Base-by-base conservation (phyloP, 2,113 vertebrate genomes). In the Gopherus flavomarginatus region DNA sequence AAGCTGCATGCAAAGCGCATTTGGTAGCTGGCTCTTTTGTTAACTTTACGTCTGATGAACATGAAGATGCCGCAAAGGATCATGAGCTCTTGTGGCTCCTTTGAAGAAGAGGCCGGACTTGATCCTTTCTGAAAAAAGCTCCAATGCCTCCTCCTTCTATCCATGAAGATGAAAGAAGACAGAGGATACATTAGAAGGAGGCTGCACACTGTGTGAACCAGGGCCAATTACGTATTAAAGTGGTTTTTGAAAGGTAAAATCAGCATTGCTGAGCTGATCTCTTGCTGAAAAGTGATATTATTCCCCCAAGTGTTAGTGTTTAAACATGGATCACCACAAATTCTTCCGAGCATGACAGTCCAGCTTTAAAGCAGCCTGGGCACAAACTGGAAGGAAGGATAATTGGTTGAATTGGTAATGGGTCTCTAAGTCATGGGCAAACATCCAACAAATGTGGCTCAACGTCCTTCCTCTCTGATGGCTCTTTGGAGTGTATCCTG, bases 241-340 rank as follows among this genome's bases (percentile, higher is more conserved):
- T 1, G 1, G 5, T 1, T 11, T 93, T 95, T 95, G 90, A 22
- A 22, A 54, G 53, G 53, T 22, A 54, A 54, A 90, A 77, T 7
- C 38, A 72, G 6, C 3, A 1, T 80, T 85, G 93, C 69, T 1
- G 29, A 27, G 59, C 0, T 86, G 91, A 95, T 93, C 93, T 81
- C 11, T 78, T 85, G 86, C 95, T 86, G 86, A 47, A 16, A 42
- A 29, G 80, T 54, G 83, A 94, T 52, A 95, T 87, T 90, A 80
- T 90, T 93, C 59, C 94, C 91, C 95, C 82, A 72, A 91, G 1
- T 87, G 88, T 95, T 97, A 88, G 95, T 96, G 10, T 95, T 92
- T 84, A 97, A 97, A 97, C 95, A 96, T 72, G 6, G 22, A 96
- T 96, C 96, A 96, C 91, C 65, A 83, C 90, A 93, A 95, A 95